These are phyloP conservation scores for Sebastes flavidus DNA, from an alignment of 2,797 vertebrate genomes.

Conservation along the genomic window DNA sequence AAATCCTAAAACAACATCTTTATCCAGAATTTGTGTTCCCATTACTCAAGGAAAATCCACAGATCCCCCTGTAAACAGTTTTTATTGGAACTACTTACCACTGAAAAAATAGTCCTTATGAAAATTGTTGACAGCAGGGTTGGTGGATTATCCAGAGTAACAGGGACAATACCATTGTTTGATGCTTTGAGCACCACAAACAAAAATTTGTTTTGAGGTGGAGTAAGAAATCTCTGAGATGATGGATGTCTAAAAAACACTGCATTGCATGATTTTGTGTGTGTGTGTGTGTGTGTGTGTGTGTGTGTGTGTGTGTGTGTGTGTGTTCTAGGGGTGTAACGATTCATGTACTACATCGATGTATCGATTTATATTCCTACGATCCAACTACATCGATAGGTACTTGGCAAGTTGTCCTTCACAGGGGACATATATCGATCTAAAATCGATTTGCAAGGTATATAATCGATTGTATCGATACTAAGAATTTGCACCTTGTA, in stretches of 20 bases:
- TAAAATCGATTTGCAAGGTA: too few relatives aligned
- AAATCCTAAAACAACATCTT: background rate
- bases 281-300: background rate
- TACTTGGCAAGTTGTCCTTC: too few relatives aligned
- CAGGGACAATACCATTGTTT: background rate
- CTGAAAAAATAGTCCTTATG: background rate
- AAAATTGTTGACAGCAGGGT: conserved; percentile 1
- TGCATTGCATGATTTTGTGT: background rate
- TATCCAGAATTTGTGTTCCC: background rate
- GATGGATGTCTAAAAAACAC: background rate
- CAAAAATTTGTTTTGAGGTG: background rate
- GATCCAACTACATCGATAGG: too few relatives aligned
- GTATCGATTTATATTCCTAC: too few relatives aligned
- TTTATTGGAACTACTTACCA: background rate
- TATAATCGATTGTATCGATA: too few relatives aligned
- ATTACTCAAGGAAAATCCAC: background rate
- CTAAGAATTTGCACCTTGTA: too few relatives aligned
- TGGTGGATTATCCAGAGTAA: background rate
- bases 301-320: background rate
- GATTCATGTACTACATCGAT: too few relatives aligned
- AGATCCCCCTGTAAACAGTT: background rate
- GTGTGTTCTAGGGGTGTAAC: background rate
- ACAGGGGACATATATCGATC: too few relatives aligned
- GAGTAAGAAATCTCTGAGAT: background rate
- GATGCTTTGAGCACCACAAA: conserved; percentile 16